A percentile compares a stretch with the other conserved stretches of the same genome.
phyloP scores from a whole-genome alignment of 1,140 invertebrate species.

The Drosophila simulans region DNA sequence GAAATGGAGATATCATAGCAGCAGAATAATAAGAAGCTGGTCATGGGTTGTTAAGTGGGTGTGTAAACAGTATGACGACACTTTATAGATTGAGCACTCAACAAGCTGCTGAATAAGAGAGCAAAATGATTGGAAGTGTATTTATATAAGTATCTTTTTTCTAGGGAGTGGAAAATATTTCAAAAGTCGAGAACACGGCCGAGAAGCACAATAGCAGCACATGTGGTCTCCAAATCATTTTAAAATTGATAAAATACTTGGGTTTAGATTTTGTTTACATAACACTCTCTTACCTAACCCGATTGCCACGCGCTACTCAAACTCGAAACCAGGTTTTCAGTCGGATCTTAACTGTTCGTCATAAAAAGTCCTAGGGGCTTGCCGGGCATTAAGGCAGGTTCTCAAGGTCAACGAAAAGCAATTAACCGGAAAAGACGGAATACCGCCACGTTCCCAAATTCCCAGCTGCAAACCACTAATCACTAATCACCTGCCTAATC shows the following conservation, averaged over 20 bases:
- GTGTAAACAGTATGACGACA: conserved; percentile 20
- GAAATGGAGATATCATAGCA: background rate
- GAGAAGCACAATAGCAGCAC: background rate
- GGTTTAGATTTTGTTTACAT: conserved; percentile 31
- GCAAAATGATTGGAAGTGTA: background rate
- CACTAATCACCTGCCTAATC: conserved; percentile 26
- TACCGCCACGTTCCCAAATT: conserved; percentile 34
- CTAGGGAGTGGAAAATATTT: conserved; percentile 13
- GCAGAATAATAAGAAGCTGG: conserved; percentile 1
- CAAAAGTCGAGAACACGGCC: background rate
- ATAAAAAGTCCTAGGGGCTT: conserved; percentile 32
- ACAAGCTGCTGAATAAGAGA: conserved; percentile 5
- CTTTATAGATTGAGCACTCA: conserved; percentile 21
- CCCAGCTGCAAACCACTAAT: conserved; percentile 28
- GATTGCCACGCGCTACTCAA: conserved; percentile 29
- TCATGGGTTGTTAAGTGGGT: conserved; percentile 48
- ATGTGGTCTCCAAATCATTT: background rate
- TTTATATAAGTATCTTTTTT: background rate
- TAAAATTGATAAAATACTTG: background rate
- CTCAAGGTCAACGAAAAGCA: conserved; percentile 36
- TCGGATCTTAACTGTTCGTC: conserved; percentile 9
- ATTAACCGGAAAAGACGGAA: conserved; percentile 2
- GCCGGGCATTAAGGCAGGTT: conserved; percentile 24
- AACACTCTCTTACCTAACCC: conserved; percentile 40
- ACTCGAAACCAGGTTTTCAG: conserved; percentile 19